Percentiles rank a stretch among this genome's conserved stretches.
Conservation (phyloP, 2,113 vertebrate species). For the Blennius ocellaris region DNA sequence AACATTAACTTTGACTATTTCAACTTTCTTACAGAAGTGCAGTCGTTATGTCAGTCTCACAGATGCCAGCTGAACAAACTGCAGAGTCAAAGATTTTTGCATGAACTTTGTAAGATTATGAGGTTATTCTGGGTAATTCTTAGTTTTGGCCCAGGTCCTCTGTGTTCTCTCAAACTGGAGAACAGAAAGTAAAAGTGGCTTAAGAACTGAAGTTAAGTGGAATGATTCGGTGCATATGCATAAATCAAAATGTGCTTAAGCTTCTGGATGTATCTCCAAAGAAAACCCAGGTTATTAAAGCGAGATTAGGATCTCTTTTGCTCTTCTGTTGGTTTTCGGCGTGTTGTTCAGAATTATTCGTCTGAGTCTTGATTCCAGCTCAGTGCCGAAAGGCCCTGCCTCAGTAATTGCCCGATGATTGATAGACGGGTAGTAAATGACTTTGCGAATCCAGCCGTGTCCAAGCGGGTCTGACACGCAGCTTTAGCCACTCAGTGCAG, state of each 20-base stretch:
- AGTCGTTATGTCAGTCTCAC: too few species aligned
- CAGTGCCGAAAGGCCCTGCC: constrained; percentile 45
- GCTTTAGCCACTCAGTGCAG: constrained; percentile 84
- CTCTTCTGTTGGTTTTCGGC: constrained; percentile 12
- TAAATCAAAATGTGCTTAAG: background rate
- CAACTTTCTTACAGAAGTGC: too few species aligned
- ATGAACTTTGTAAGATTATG: too few species aligned
- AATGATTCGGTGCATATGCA: background rate
- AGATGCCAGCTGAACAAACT: too few species aligned
- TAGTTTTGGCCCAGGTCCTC: too few species aligned
- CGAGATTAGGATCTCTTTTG: constrained; percentile 7
- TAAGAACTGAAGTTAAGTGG: too few species aligned
- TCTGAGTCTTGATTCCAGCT: constrained; percentile 44
- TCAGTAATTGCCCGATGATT: constrained; percentile 87
- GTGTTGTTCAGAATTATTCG: constrained; percentile 40
- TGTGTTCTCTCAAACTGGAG: too few species aligned
- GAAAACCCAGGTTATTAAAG: constrained; percentile 7
- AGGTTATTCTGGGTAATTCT: too few species aligned
- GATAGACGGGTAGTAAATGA: constrained; percentile 85
- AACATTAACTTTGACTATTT: too few species aligned
- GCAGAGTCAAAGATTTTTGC: too few species aligned
- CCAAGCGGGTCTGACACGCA: constrained; percentile 48
- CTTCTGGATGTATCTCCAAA: constrained; percentile 1
- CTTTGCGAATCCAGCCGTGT: constrained; percentile 62
- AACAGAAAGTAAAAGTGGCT: too few species aligned